Base-by-base conservation (phyloP, 2,888 invertebrate genomes). In the Copidosoma aretas region DNA sequence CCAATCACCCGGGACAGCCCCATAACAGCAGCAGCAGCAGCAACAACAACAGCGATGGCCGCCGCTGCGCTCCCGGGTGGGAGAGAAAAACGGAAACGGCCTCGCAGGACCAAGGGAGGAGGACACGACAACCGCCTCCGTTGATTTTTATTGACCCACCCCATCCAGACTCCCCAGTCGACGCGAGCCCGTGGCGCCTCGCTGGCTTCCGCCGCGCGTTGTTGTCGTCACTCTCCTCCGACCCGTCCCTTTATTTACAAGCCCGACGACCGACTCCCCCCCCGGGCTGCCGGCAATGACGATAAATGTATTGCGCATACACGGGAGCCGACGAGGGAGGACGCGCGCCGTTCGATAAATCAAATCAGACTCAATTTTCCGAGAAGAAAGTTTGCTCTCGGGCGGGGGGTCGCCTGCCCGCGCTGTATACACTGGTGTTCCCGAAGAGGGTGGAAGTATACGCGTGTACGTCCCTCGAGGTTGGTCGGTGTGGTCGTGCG, bases 291-390 rank as follows among this genome's bases (percentile, higher is more conserved):
- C 24, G 70, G 70, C 76, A 77, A 78, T 76, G 75, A 74, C 77
- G 77, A 78, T 77, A 70, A 74, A 77, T 78, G 77, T 75, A 72
- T 76, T 71, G 73, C 71, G 52, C 12, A 54, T 54, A 24, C 3
- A 54, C 43, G 43, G 12, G 43, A 12, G 54, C 10, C 54, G 43
- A 14, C 24, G 54, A 1, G 25, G 15, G 60, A 67, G 64, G 60
- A 63, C 67, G 64, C 63, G 22, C 74, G 76, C 71, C 75, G 69
- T 77, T 73, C 75, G 75, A 80, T 83, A 83, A 83, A 78, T 84
- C 81, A 82, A 82, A 81, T 81, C 78, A 76, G 77, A 79, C 78
- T 84, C 82, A 82, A 83, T 84, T 83, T 81, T 77, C 76, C 76
- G 75, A 76, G 73, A 77, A 77, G 76, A 79, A 81, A 80, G 78